These are phyloP conservation scores for Eupithecia pulchellata DNA, from an alignment of 2,888 invertebrate genomes.

Conservation along the genomic window DNA sequence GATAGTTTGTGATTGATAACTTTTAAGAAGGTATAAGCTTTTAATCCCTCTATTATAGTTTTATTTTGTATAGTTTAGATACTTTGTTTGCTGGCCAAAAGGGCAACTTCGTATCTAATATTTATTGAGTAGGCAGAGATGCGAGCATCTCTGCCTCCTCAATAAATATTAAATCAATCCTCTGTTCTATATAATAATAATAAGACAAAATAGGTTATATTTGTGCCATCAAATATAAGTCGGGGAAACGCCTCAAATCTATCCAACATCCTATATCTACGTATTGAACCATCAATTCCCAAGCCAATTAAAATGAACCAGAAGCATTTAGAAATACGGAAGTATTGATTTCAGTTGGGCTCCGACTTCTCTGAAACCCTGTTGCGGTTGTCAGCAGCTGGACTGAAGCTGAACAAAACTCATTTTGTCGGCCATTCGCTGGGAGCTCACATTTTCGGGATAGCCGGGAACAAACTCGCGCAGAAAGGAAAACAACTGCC, in stretches of 20 bases:
- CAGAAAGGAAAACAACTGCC: conserved; percentile 60
- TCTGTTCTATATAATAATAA: no score
- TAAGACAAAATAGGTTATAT: no score
- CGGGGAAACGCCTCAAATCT: background rate
- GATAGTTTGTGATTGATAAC: no score
- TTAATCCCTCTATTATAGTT: no score
- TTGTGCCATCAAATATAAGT: no score
- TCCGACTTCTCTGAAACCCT: conserved; percentile 62
- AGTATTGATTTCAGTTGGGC: conserved; percentile 60
- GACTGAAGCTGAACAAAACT: conserved; percentile 67
- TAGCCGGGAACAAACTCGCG: conserved; percentile 66
- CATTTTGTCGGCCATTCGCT: conserved; percentile 77
- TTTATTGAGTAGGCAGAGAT: no score
- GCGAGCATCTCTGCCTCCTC: no score
- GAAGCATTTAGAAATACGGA: background rate
- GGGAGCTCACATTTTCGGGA: conserved; percentile 75
- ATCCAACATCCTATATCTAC: background rate
- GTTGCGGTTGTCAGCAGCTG: conserved; percentile 58
- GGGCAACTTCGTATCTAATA: no score
- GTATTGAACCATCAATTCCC: background rate
- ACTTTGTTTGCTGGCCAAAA: no score
- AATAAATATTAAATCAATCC: no score
- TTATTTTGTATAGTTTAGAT: no score
- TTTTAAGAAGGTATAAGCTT: no score
- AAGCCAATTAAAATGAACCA: background rate